Evolutionary conservation across 2,113 vertebrate species (phyloP).

Genomic region (Cochlearius cochlearius): DNA sequence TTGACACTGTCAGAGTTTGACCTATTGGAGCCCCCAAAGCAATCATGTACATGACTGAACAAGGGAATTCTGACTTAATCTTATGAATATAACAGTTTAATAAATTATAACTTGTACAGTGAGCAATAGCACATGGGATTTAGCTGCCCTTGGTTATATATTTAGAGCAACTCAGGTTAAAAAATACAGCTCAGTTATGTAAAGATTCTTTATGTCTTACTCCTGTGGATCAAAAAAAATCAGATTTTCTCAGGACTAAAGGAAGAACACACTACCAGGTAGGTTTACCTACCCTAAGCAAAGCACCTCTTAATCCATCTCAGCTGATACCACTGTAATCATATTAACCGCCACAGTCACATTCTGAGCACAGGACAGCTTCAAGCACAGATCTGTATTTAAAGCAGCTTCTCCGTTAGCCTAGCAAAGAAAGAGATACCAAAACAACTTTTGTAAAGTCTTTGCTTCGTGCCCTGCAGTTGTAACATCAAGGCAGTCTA

Average conservation of each 20-base stretch:
- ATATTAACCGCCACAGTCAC: background rate
- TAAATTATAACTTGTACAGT: slow-evolving; percentile 15
- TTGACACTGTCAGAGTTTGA: background rate
- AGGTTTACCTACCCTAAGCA: background rate
- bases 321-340: background rate
- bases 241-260: background rate
- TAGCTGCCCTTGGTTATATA: background rate
- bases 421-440: background rate
- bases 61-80: slow-evolving; percentile 38
- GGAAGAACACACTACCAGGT: background rate
- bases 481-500: background rate
- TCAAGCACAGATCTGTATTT: background rate
- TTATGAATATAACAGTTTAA: slow-evolving; percentile 13
- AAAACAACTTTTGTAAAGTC: background rate
- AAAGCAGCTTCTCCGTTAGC: background rate
- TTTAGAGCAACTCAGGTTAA: background rate
- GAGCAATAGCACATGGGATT: background rate
- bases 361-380: background rate
- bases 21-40: background rate
- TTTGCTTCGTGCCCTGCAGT: background rate
- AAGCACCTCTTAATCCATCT: background rate
- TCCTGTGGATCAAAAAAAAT: background rate
- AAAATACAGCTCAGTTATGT: background rate
- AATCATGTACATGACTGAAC: background rate
- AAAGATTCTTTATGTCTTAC: background rate